Evolutionary conservation across 2,113 vertebrate genomes (phyloP).

Genomic region (Onychostruthus taczanowskii): DNA sequence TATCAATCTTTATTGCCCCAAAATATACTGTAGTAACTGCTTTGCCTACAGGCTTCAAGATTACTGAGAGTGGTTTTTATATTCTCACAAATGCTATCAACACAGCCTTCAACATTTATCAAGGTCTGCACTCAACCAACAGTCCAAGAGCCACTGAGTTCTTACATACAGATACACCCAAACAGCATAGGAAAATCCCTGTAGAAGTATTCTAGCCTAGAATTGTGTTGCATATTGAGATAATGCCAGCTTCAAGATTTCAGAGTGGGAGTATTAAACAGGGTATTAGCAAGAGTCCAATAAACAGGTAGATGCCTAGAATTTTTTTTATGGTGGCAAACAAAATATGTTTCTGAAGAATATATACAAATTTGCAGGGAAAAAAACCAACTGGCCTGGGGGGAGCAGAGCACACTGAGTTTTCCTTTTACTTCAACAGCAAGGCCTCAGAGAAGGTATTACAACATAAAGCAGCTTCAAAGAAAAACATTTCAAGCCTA

Average conservation of each 20-base stretch:
- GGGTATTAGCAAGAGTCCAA: not conserved
- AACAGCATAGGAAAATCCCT: not conserved
- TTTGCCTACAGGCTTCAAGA: not conserved
- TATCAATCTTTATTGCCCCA: not conserved
- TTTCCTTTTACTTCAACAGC: not conserved
- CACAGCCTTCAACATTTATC: not conserved
- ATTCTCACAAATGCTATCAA: not conserved
- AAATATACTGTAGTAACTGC: not conserved
- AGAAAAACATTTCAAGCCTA: not conserved
- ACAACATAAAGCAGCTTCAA: not conserved
- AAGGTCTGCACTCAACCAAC: not conserved
- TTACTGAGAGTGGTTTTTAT: not conserved
- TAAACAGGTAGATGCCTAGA: not conserved
- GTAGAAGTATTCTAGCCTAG: not conserved
- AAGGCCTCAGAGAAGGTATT: not conserved
- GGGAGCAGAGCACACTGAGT: not conserved
- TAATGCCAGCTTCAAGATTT: not conserved
- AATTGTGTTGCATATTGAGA: not conserved
- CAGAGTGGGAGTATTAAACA: not conserved
- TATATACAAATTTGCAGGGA: not conserved
- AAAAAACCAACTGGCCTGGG: not conserved
- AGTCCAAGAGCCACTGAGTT: not conserved
- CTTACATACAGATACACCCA: not conserved
- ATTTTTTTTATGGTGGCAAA: not conserved
- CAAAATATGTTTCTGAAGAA: not conserved